Evolutionary conservation across 2,888 invertebrate genomes (phyloP).

Genomic region (Stenchaetothrips biformis): DNA sequence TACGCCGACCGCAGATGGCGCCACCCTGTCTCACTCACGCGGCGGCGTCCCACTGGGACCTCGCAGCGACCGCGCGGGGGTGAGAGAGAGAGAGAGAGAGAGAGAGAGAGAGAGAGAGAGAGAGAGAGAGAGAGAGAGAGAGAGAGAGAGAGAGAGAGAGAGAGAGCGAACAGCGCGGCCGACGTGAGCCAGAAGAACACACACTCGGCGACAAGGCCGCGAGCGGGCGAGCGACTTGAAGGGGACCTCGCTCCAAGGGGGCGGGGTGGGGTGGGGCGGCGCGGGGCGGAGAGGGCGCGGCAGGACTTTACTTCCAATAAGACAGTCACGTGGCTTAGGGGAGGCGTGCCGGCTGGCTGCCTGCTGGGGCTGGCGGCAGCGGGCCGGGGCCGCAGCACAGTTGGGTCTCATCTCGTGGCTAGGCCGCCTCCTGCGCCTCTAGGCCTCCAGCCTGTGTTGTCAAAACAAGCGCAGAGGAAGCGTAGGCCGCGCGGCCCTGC

Average conservation of each 20-base stretch:
- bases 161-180: neutral
- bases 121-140: neutral
- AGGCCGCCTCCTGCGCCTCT: neutral
- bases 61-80: no score
- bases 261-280: neutral
- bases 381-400: neutral
- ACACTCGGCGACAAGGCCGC: no score
- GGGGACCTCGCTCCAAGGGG: neutral
- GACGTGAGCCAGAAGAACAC: no score
- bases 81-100: no score
- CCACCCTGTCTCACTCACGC: no score
- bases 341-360: neutral
- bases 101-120: neutral
- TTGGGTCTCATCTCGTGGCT: neutral
- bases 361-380: neutral
- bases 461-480: slow-evolving; percentile 9
- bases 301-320: neutral
- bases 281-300: neutral
- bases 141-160: neutral
- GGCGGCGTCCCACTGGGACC: no score
- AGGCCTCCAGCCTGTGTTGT: slow-evolving; percentile 2
- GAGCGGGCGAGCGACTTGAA: no score
- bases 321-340: neutral
- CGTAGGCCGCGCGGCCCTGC: neutral
- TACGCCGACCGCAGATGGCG: no score